phyloP scores from a whole-genome alignment of 2,888 invertebrate species.

The Archaeoteleia sp. region DNA sequence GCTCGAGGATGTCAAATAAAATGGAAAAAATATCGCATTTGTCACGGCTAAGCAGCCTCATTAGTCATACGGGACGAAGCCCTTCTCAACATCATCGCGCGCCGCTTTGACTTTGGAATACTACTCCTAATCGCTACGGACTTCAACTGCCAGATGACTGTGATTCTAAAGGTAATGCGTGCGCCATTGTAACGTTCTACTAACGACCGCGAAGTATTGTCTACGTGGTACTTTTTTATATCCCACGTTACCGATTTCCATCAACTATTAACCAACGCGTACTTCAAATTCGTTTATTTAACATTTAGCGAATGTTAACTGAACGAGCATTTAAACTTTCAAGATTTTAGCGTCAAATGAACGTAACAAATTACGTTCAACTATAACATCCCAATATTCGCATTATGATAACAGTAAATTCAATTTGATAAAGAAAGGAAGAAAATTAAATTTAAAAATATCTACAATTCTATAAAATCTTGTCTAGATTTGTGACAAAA shows the following conservation, averaged over 20 bases:
- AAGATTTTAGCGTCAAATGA: too few relatives aligned
- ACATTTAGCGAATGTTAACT: too few relatives aligned
- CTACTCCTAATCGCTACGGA: conserved; percentile 46
- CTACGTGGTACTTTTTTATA: conserved; percentile 27
- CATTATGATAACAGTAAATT: too few relatives aligned
- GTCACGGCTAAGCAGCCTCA: conserved; percentile 57
- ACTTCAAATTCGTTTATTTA: too few relatives aligned
- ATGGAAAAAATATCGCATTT: conserved; percentile 54
- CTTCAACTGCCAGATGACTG: conserved; percentile 48
- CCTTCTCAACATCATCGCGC: conserved; percentile 39
- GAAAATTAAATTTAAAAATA: too few relatives aligned
- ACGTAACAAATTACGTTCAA: too few relatives aligned
- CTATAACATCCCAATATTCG: too few relatives aligned
- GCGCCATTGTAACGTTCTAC: conserved; percentile 36
- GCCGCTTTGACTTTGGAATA: conserved; percentile 44
- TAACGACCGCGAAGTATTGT: conserved; percentile 28
- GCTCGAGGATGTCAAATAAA: conserved; percentile 41
- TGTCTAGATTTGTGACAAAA: too few relatives aligned
- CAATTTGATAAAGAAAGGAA: too few relatives aligned
- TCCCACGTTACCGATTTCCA: conserved; percentile 12
- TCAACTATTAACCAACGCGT: conserved; percentile 1
- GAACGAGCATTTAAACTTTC: too few relatives aligned
- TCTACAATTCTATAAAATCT: too few relatives aligned
- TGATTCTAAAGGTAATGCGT: conserved; percentile 38
- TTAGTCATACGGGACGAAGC: conserved; percentile 55